Evolutionary conservation across 2,797 vertebrate genomes (phyloP).

Genomic region (Dryobates pubescens): DNA sequence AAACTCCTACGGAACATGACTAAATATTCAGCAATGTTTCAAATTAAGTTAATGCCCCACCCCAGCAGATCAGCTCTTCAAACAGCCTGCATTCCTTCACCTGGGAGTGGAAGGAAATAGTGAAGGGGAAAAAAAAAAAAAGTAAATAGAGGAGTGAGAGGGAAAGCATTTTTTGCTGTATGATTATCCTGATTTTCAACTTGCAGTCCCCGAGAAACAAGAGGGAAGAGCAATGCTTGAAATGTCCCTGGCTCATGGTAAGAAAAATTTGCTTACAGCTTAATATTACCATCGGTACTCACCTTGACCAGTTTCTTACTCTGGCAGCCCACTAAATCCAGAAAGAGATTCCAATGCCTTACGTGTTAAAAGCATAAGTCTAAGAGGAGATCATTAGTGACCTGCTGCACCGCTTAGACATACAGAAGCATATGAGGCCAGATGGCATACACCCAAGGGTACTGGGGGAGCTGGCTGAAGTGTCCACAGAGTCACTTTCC

Average conservation of each 20-base stretch:
- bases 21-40: slow-evolving; percentile 70
- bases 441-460: too few relatives aligned
- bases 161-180: slow-evolving; percentile 70
- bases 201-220: slow-evolving; percentile 39
- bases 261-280: not conserved
- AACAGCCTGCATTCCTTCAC: slow-evolving; percentile 72
- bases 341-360: not conserved
- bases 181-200: slow-evolving; percentile 63
- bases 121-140: not conserved
- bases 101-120: slow-evolving; percentile 73
- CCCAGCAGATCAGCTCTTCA: slow-evolving; percentile 65
- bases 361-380: not conserved
- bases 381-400: too few relatives aligned
- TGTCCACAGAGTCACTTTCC: too few relatives aligned
- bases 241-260: not conserved
- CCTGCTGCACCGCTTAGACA: too few relatives aligned
- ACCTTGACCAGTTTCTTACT: not conserved
- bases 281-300: not conserved
- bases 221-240: slow-evolving; percentile 14
- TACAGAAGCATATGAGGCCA: too few relatives aligned
- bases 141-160: slow-evolving; percentile 74
- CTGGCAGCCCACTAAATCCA: not conserved
- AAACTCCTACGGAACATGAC: slow-evolving; percentile 69
- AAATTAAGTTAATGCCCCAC: slow-evolving; percentile 68
- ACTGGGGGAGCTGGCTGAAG: too few relatives aligned